Evolutionary conservation across 2,888 invertebrate species (phyloP).

Genomic region (Epiblema foenella): DNA sequence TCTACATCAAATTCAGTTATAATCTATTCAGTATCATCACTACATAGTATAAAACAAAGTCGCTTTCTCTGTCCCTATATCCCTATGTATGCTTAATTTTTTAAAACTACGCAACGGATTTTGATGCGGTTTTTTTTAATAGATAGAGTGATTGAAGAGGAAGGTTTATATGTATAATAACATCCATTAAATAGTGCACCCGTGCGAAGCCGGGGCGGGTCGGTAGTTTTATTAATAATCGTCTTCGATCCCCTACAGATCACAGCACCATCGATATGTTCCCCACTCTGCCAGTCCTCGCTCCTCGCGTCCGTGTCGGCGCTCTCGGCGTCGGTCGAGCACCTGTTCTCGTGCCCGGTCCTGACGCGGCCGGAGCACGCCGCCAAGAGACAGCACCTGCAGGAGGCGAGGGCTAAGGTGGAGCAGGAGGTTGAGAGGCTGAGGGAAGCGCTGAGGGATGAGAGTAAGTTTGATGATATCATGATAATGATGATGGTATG

Average conservation of each 20-base stretch:
- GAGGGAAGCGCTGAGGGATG: constrained; percentile 24
- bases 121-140: too few relatives aligned
- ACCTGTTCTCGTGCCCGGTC: constrained; percentile 23
- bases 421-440: constrained; percentile 22
- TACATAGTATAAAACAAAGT: too few relatives aligned
- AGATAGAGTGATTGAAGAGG: too few relatives aligned
- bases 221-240: background rate
- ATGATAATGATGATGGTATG: too few relatives aligned
- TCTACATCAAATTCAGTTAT: background rate
- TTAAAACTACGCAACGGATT: too few relatives aligned
- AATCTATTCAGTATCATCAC: too few relatives aligned
- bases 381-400: constrained; percentile 10
- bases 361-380: constrained; percentile 6
- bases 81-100: too few relatives aligned
- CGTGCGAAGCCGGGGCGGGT: too few relatives aligned
- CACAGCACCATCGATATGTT: constrained; percentile 31
- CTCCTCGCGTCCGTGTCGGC: constrained; percentile 29
- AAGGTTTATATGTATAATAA: too few relatives aligned
- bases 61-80: too few relatives aligned
- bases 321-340: constrained; percentile 18
- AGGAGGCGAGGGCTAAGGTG: constrained; percentile 23
- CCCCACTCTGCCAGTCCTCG: constrained; percentile 33
- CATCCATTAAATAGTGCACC: too few relatives aligned
- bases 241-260: constrained; percentile 7
- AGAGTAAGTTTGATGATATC: background rate